Conservation (phyloP, 2,113 vertebrate species). For the Bostrychus sinensis region DNA sequence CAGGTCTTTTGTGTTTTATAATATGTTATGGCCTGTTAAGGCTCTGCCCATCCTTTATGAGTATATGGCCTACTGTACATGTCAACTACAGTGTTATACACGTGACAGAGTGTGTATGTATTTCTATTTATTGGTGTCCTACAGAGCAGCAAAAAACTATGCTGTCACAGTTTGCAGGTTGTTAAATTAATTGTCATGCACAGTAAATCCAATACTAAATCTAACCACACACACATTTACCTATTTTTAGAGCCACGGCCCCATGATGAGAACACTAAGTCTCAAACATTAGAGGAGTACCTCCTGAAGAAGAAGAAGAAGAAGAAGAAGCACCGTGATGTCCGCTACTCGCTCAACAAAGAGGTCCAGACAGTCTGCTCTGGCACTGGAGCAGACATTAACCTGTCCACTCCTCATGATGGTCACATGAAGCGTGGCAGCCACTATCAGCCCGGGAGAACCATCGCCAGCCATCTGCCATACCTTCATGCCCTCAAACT, state of each 20-base stretch:
- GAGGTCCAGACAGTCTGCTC: slow-evolving; percentile 92
- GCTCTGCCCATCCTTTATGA: no score
- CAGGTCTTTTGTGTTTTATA: no score
- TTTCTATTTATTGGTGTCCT: no score
- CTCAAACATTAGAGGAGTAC: slow-evolving; percentile 86
- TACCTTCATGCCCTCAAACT: slow-evolving; percentile 84
- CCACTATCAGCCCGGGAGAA: slow-evolving; percentile 67
- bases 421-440: slow-evolving; percentile 84
- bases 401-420: slow-evolving; percentile 69
- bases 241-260: slow-evolving; percentile 81
- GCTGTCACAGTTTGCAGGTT: no score
- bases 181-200: no score
- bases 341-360: slow-evolving; percentile 87
- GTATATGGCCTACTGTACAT: no score
- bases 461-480: slow-evolving; percentile 69
- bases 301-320: slow-evolving; percentile 96
- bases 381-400: slow-evolving; percentile 73
- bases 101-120: no score
- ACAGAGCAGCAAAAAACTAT: not conserved
- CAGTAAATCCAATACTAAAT: no score
- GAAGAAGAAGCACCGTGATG: slow-evolving; percentile 92
- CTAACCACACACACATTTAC: no score
- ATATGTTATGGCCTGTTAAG: no score
- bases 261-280: slow-evolving; percentile 89
- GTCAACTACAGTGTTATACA: no score